Evolutionary conservation across 2,113 vertebrate genomes (phyloP).

Genomic region (Odocoileus virginianus): DNA sequence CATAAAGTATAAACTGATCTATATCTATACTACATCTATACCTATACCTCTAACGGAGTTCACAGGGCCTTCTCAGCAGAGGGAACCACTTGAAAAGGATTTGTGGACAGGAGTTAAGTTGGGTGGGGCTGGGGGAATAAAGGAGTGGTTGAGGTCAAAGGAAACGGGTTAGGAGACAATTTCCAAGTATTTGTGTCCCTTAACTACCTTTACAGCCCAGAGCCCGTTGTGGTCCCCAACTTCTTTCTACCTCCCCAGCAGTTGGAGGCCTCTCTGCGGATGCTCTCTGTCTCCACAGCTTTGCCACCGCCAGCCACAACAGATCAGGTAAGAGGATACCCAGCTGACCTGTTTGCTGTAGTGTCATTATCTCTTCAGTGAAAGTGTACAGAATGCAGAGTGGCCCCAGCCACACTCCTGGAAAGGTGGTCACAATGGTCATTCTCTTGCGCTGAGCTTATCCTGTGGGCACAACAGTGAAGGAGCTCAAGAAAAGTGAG

Average conservation of each 20-base stretch:
- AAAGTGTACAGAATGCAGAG: neutral
- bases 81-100: neutral
- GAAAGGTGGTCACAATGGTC: neutral
- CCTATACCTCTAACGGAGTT: rapidly evolving
- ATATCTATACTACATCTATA: neutral
- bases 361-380: neutral
- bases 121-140: neutral
- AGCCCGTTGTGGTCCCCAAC: conserved; percentile 86
- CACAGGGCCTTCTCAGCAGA: neutral
- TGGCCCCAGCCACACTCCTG: neutral
- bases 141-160: neutral
- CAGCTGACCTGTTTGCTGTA: neutral
- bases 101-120: neutral
- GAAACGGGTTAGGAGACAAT: neutral
- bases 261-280: conserved; percentile 91
- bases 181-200: conserved; percentile 55
- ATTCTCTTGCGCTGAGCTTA: neutral
- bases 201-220: conserved; percentile 82
- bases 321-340: conserved; percentile 79
- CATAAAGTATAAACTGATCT: neutral
- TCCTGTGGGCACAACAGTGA: neutral
- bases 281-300: conserved; percentile 83
- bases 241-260: conserved; percentile 93
- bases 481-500: neutral
- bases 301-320: conserved; percentile 67